These are phyloP conservation scores for Ricordea florida DNA, from an alignment of 92 coral and sea anemone species.

Conservation along the genomic window DNA sequence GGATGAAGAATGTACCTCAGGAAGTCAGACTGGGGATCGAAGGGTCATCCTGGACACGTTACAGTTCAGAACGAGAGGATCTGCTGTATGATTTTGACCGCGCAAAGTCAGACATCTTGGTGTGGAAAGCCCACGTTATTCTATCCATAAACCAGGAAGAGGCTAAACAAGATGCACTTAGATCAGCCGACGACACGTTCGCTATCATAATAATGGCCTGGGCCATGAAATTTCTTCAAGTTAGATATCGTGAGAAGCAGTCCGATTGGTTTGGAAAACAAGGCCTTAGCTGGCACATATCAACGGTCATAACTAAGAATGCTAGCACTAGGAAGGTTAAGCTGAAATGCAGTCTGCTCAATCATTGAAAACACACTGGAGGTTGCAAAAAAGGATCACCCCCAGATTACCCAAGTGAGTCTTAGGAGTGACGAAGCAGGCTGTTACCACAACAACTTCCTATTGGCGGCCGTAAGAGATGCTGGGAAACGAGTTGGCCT, in stretches of 20 bases:
- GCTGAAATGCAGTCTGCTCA: slow-evolving; percentile 55
- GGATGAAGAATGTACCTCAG: too few species aligned
- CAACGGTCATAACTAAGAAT: slow-evolving; percentile 42
- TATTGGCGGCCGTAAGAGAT: slow-evolving; percentile 57
- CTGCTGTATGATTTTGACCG: slow-evolving; percentile 5
- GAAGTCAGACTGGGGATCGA: too few species aligned
- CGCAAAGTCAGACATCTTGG: too few species aligned
- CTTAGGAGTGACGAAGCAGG: slow-evolving; percentile 37
- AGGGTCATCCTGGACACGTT: neutral
- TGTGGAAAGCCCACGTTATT: too few species aligned
- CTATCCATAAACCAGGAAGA: too few species aligned
- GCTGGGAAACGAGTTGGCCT: slow-evolving; percentile 43
- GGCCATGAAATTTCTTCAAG: too few species aligned
- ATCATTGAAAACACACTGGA: slow-evolving; percentile 41
- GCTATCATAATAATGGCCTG: too few species aligned
- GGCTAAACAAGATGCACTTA: too few species aligned
- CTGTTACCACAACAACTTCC: slow-evolving; percentile 55
- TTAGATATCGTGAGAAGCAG: too few species aligned
- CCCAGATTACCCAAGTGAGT: slow-evolving; percentile 23
- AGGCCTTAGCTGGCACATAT: slow-evolving; percentile 32
- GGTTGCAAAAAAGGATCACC: slow-evolving; percentile 20
- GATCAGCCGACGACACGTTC: too few species aligned
- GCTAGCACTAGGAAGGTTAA: slow-evolving; percentile 25
- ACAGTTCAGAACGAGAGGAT: neutral
- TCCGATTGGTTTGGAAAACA: slow-evolving; percentile 35